Percentiles rank a stretch among this genome's conserved stretches.
Evolutionary conservation across 2,113 vertebrate genomes (phyloP).

Genomic region (Saguinus imperator): DNA sequence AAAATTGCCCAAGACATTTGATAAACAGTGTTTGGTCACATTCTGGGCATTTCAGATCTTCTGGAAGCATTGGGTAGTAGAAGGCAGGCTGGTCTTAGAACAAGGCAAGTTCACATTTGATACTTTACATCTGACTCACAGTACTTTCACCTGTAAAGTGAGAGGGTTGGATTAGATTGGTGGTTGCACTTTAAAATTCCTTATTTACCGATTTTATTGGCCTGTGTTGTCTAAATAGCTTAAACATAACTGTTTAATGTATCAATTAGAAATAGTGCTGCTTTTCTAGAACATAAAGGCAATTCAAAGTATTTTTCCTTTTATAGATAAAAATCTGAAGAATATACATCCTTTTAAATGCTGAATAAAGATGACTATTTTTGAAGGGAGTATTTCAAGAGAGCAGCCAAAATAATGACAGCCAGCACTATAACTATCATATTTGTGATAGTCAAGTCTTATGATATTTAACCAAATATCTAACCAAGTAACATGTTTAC

Average conservation of each 20-base stretch:
- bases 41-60: neutral
- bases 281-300: neutral
- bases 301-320: constrained; percentile 40
- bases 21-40: neutral
- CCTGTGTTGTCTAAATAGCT: constrained; percentile 7
- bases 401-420: neutral
- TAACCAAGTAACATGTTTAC: neutral
- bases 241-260: neutral
- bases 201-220: neutral
- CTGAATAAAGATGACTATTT: neutral
- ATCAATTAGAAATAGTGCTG: neutral
- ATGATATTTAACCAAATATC: constrained; percentile 13
- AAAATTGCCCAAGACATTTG: constrained; percentile 55
- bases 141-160: neutral
- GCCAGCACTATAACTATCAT: neutral
- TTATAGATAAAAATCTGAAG: neutral
- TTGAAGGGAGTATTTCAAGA: constrained; percentile 8
- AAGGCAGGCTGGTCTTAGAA: neutral
- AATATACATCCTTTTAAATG: neutral
- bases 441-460: neutral
- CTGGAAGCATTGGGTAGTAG: neutral
- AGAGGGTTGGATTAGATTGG: neutral
- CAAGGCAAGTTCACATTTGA: neutral
- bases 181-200: neutral
- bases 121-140: neutral